Base-by-base conservation (phyloP, 2,888 invertebrate genomes). In the Eilema griseolum region DNA sequence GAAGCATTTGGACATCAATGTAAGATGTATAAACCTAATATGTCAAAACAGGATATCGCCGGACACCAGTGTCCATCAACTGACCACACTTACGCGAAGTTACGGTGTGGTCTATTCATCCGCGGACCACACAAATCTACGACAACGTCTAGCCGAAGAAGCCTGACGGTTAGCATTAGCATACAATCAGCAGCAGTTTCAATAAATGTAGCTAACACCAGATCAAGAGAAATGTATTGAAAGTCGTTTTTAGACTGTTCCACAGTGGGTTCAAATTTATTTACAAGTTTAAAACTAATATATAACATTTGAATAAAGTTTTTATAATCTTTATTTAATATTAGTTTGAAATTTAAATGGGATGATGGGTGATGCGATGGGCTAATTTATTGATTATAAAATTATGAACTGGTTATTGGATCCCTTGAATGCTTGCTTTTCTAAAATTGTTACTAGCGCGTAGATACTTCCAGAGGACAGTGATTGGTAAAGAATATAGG, bases 211-310 rank as follows among this genome's bases (percentile, higher is more conserved):
- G 65, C 60, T 69, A 79, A 83, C 79, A 83, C 70, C 66, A 67
- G 65, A 56, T 70, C 62, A 65, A 77, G 81, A 71, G 83, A 83
- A 82, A 82, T 83, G 81, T 83, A 76, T 82, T 82, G 81, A 83
- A 83, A 76, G 77, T 74, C 67, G 69, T 61, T 59, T 16, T 31
- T 23, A 11, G 31, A 2, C 0, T 23, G 69, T 65, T 76, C 79
- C 69, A 82, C 72, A 81, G 60, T 82, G 79, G 60, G 0, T 1
- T 3, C 31, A 72, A 3, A 23, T 57, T 70, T 28, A 63, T 52
- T 62, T 41, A 41, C 16, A 16, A n/a, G 31, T 31, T 56, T 24
- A 4, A 56, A 16, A 20, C 14, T 37, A 24, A 23, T 24, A 24
- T 11, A 23, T 57, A 46, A 41, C 16, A 14, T 14, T 5, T 1